Conservation (phyloP, 2,888 invertebrate genomes). For the Xestia xanthographa region DNA sequence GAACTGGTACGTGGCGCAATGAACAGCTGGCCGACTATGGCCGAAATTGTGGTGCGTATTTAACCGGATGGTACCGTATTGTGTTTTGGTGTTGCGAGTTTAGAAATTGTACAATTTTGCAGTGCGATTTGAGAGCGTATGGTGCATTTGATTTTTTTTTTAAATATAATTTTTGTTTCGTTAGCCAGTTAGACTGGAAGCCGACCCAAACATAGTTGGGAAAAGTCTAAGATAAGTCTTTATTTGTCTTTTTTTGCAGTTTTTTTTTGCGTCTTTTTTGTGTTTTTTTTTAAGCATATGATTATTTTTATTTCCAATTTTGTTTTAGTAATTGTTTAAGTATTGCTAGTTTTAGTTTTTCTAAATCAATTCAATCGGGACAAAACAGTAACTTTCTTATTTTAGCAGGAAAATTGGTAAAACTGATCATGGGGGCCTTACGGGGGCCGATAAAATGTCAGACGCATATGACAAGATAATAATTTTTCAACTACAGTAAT, state of each 20-base stretch:
- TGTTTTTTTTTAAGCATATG: too few species aligned
- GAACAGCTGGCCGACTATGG: slow-evolving; percentile 61
- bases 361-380: background rate
- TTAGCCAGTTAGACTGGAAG: background rate
- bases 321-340: background rate
- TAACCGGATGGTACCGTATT: slow-evolving; percentile 41
- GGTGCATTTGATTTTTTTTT: background rate
- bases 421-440: too few species aligned
- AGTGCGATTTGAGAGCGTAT: slow-evolving; percentile 7
- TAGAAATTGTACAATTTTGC: slow-evolving; percentile 11
- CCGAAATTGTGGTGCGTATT: slow-evolving; percentile 63
- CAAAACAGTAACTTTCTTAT: background rate
- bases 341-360: background rate
- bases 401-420: background rate
- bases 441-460: too few species aligned
- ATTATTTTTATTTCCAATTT: background rate
- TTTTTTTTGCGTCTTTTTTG: too few species aligned
- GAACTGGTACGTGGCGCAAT: slow-evolving; percentile 60
- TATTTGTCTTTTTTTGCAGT: too few species aligned
- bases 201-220: background rate
- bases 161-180: background rate
- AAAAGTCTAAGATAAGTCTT: background rate
- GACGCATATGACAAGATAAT: background rate
- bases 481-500: background rate
- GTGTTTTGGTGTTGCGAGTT: slow-evolving; percentile 46